Conservation (phyloP, 2,888 invertebrate genomes). For the Harpalus rubripes region DNA sequence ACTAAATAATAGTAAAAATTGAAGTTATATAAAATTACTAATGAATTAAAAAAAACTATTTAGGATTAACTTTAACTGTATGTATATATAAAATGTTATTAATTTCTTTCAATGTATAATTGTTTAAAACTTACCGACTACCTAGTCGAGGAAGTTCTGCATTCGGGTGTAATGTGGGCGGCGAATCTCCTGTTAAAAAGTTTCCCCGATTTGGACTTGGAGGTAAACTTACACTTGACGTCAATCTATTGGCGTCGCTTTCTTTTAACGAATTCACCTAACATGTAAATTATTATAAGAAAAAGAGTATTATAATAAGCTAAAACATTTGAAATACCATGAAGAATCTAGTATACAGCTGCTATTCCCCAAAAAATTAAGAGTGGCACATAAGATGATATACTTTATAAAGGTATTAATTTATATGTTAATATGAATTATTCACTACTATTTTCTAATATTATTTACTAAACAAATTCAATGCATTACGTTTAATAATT, state of each 20-base stretch:
- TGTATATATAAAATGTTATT: too few relatives aligned
- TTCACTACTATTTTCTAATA: too few relatives aligned
- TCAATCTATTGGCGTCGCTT: constrained; percentile 76
- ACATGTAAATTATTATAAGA: constrained; percentile 31
- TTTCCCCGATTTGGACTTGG: constrained; percentile 81
- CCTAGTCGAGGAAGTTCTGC: constrained; percentile 76
- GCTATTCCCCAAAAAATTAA: neutral
- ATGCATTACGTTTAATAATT: too few relatives aligned
- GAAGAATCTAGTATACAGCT: constrained; percentile 9
- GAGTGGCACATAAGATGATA: neutral
- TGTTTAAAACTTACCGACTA: constrained; percentile 68
- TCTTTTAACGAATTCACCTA: constrained; percentile 77
- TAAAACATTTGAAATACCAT: neutral
- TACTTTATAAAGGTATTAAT: too few relatives aligned
- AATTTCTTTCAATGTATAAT: too few relatives aligned
- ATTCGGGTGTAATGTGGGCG: constrained; percentile 78
- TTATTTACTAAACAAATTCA: too few relatives aligned
- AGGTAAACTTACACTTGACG: constrained; percentile 79
- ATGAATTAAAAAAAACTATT: too few relatives aligned
- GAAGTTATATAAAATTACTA: too few relatives aligned
- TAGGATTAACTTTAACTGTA: too few relatives aligned
- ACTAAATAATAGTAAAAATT: too few relatives aligned
- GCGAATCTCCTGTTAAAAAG: constrained; percentile 80
- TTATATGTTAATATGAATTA: too few relatives aligned
- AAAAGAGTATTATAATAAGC: neutral